These are phyloP conservation scores for Oedothorax gibbosus DNA, from an alignment of 1,140 invertebrate species.

Conservation along the genomic window DNA sequence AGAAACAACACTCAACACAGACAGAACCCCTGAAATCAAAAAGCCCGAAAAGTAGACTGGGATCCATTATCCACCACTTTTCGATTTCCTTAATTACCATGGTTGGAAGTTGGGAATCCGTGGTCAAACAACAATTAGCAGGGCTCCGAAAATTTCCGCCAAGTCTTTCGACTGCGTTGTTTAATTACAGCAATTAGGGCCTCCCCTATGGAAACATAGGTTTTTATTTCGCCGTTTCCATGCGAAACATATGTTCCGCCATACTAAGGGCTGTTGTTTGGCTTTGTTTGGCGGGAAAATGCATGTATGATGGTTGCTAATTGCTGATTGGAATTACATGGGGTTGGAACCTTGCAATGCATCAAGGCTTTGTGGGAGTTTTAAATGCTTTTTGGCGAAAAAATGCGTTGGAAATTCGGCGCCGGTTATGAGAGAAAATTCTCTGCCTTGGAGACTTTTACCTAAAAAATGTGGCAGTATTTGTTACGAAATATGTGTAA, in stretches of 20 bases:
- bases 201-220: neutral
- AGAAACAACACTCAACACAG: conserved; percentile 23
- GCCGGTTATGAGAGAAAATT: too few species aligned
- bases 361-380: neutral
- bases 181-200: conserved; percentile 58
- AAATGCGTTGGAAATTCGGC: too few species aligned
- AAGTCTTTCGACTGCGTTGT: conserved; percentile 47
- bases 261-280: neutral
- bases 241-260: conserved; percentile 48
- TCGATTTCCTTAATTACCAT: conserved; percentile 54
- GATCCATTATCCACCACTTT: conserved; percentile 22
- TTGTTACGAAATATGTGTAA: too few species aligned
- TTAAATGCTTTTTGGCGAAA: too few species aligned
- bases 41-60: conserved; percentile 34
- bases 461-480: too few species aligned
- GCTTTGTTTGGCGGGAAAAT: conserved; percentile 29
- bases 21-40: conserved; percentile 30
- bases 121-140: conserved; percentile 58
- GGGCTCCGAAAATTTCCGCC: conserved; percentile 33
- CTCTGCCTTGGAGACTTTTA: too few species aligned
- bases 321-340: conserved; percentile 13
- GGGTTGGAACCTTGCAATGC: conserved; percentile 17
- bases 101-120: neutral
- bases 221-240: conserved; percentile 51
- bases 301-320: conserved; percentile 58